Base-by-base conservation (phyloP, 2,888 invertebrate genomes). In the Arctia plantaginis region DNA sequence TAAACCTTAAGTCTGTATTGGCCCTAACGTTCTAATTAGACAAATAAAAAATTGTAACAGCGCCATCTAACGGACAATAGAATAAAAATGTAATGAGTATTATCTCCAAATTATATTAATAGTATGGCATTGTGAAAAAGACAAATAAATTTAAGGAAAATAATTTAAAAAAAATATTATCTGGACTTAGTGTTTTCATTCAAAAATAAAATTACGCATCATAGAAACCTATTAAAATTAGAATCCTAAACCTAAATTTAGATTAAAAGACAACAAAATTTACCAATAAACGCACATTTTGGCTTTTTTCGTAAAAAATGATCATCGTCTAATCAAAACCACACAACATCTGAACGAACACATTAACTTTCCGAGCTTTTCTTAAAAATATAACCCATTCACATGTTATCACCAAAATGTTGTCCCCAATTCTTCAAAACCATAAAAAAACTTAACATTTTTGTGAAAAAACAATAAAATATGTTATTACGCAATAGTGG, bases 401-500 rank as follows among this genome's bases (percentile, higher is more conserved):
- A 33, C 23, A 64, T 23, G 44, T 39, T 51, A n/a, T 55, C 69
- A 55, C 55, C 3, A n/a, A 55, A 68, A 69, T 23, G 15, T 33
- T 33, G 33, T 0, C 12, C 7, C 30, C 33, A 30, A 51, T n/a
- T 23, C 20, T 71, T 44, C 8, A 47, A 62, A 41, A 30, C n/a
- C 20, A 7, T 12, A 55, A 55, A 59, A 72, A 72, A 27, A 6
- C 0, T 23, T 27, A n/a, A 33, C n/a, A 65, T n/a, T 33, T 23
- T 35, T 23, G n/a, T 10, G 15, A 64, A 71, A 71, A 47, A 23
- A 6, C 10, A 47, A 71, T 15, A 1, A 39, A 76, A 79, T 81
- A 79, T 72, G 79, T 62, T 78, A 87, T 92, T 93, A 86, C 84
- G 84, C 87, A 94, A 93, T 77, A 88, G 81, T 90, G 93, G 92